Percentiles rank a stretch among this genome's conserved stretches.
Evolutionary conservation across 2,888 invertebrate species (phyloP).

Genomic region (Caenorhabditis parvicauda): DNA sequence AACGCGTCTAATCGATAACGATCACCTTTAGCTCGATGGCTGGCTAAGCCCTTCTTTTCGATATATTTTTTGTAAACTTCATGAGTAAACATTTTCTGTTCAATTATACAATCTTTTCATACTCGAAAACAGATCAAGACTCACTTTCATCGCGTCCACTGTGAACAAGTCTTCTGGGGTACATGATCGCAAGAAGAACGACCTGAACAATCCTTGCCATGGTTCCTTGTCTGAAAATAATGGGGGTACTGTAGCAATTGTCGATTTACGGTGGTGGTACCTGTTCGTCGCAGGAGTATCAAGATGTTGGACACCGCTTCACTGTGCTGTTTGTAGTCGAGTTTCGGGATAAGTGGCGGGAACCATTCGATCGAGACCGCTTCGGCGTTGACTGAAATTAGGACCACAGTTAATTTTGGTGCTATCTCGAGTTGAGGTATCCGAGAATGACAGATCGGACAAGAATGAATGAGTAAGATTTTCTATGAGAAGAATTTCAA

Average conservation of each 20-base stretch:
- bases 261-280: conserved; percentile 1
- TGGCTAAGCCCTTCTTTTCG: no score
- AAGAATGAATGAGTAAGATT: no score
- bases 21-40: no score
- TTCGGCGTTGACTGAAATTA: conserved; percentile 38
- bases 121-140: no score
- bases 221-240: conserved; percentile 69
- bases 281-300: conserved; percentile 75
- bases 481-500: no score
- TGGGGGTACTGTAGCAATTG: not conserved
- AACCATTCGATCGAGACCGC: conserved; percentile 46
- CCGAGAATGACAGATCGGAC: no score
- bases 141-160: conserved; percentile 78
- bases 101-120: no score
- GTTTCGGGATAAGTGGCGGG: conserved; percentile 46
- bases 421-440: no score
- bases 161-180: conserved; percentile 77
- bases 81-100: no score
- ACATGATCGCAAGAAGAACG: conserved; percentile 72
- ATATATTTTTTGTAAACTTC: no score
- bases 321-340: conserved; percentile 81
- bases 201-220: conserved; percentile 79
- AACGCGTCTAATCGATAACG: no score
- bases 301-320: conserved; percentile 88
- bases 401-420: no score